phyloP scores from a whole-genome alignment of 2,888 invertebrate species.

The Cabera pusaria region DNA sequence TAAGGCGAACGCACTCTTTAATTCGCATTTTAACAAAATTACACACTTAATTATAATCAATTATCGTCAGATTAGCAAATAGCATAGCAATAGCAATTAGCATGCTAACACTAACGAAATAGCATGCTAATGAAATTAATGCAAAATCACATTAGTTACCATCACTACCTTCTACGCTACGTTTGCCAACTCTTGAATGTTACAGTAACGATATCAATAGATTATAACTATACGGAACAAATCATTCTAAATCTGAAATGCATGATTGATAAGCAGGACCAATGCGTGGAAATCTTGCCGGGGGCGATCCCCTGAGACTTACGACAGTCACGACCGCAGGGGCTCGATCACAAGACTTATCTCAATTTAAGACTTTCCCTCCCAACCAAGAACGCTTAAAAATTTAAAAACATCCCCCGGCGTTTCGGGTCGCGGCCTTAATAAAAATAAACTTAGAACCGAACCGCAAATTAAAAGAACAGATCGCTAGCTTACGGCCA shows the following conservation, averaged over 20 bases:
- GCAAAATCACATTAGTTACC: no score
- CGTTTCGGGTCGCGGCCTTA: constrained; percentile 41
- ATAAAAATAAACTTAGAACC: constrained; percentile 39
- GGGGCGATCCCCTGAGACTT: constrained; percentile 25
- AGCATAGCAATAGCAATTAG: no score
- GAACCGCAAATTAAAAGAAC: constrained; percentile 16
- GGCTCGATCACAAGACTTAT: constrained; percentile 59
- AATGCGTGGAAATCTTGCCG: constrained; percentile 38
- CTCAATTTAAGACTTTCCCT: constrained; percentile 65
- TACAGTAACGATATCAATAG: no score
- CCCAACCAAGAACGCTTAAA: constrained; percentile 49
- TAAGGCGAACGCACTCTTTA: no score
- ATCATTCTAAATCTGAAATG: constrained; percentile 15
- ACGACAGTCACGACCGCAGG: constrained; percentile 28
- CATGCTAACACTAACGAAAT: no score
- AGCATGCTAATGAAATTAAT: no score
- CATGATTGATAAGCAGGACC: constrained; percentile 25
- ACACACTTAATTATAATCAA: no score
- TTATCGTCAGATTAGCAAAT: no score
- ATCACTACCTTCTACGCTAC: no score
- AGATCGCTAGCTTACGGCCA: constrained; percentile 12
- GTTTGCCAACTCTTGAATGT: no score
- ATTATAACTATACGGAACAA: constrained; percentile 1
- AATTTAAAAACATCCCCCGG: constrained; percentile 62
- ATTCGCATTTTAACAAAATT: no score